Base-by-base conservation (phyloP, 2,888 invertebrate genomes). In the Suillia variegata region DNA sequence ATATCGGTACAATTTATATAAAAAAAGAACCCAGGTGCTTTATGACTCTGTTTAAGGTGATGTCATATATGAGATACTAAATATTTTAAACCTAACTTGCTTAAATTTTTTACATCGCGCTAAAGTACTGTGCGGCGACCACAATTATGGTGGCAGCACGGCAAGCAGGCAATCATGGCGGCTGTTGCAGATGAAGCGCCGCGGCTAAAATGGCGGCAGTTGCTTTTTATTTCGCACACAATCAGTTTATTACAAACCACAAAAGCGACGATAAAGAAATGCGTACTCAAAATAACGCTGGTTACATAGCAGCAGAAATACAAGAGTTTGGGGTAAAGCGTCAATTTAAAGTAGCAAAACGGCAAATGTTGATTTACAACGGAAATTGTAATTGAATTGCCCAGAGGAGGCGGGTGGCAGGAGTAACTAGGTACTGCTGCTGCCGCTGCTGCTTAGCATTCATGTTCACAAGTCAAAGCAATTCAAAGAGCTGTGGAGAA, bases 301-400 rank as follows among this genome's bases (percentile, higher is more conserved):
- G 10, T 13, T 15, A 21, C 45, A 52, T 18, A 12, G 21, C 2
- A 1, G 20, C 5, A 1, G 34, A 6, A 20, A 24, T 3, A 24
- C 10, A 3, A n/a, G n/a, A 34, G 20, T 2, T 34, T 18, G 20
- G 8, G 52, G 31, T 6, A 17, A 18, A 45, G 20, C 45, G 2
- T 45, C 13, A 38, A 38, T 4, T n/a, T 31, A 12, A 31, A 31
- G 6, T 3, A 24, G 34, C 50, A 20, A 45, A 50, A 21, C 50
- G 56, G 24, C 50, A 50, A 38, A 56, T 17, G 38, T 49, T 50
- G 50, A 56, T 24, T 50, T 50, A 34, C 33, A 50, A 24, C 50
- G 50, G 56, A 50, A 56, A 56, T 56, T 50, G 56, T 50, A 56
- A 56, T 56, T 56, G 56, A 56, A 56, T 56, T 56, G 56, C 22